A percentile compares a stretch with the other conserved stretches of the same genome.
Evolutionary conservation across 2,888 invertebrate species (phyloP).

Genomic region (Tipula confusa): DNA sequence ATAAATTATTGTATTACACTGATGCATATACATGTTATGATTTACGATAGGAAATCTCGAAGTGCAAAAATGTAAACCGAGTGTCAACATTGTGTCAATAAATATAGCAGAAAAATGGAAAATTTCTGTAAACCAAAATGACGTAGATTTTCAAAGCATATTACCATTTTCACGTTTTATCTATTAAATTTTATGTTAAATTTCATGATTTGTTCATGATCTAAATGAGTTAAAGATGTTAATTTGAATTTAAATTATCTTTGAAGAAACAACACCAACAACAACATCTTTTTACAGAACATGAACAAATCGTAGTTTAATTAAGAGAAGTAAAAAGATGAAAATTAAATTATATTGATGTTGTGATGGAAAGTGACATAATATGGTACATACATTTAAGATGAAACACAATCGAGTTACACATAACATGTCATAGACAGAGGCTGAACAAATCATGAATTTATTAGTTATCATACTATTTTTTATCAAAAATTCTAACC

Average conservation of each 20-base stretch:
- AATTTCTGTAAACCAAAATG: not conserved
- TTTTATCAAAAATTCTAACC: too few species aligned
- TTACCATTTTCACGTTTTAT: not conserved
- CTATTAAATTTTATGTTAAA: not conserved
- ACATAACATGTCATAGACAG: too few species aligned
- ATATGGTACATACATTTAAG: too few species aligned
- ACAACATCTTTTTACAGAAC: not conserved
- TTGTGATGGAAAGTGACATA: not conserved
- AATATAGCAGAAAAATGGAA: too few species aligned
- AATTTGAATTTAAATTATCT: not conserved
- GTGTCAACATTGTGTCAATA: not conserved
- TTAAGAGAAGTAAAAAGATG: not conserved
- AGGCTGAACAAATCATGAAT: too few species aligned
- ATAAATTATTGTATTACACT: too few species aligned
- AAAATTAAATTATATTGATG: not conserved
- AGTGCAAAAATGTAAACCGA: not conserved
- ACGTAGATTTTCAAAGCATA: not conserved
- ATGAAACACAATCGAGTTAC: too few species aligned
- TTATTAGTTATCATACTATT: too few species aligned
- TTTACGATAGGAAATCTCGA: not conserved
- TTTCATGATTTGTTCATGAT: constrained; percentile 9
- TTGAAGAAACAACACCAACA: too few species aligned
- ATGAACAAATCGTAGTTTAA: not conserved
- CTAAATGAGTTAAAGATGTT: constrained; percentile 3
- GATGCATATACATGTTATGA: not conserved